Percentiles rank a stretch among this genome's conserved stretches.
phyloP scores from a whole-genome alignment of 1,140 invertebrate species.

The Drosophila melanogaster region DNA sequence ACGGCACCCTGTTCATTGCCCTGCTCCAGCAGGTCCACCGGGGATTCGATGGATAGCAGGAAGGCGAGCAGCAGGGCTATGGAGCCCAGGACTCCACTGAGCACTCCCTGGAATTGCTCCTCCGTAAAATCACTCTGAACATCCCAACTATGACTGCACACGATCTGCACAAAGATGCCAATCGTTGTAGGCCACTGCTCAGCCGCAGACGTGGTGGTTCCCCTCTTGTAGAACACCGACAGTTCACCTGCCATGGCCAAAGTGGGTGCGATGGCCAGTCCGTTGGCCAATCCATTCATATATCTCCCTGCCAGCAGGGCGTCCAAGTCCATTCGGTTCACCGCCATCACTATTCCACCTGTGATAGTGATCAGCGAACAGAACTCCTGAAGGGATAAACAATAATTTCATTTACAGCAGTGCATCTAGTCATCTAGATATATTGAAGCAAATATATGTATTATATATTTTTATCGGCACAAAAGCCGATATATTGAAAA shows the following conservation, averaged over 20 bases:
- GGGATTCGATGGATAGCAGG: slow-evolving; percentile 60
- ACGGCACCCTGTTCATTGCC: slow-evolving; percentile 60
- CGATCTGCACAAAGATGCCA: slow-evolving; percentile 68
- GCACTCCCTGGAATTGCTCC: slow-evolving; percentile 56
- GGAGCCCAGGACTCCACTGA: slow-evolving; percentile 46
- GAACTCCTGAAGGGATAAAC: slow-evolving; percentile 37
- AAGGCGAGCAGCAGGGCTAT: slow-evolving; percentile 48
- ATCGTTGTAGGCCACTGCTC: slow-evolving; percentile 56
- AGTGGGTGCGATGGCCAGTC: slow-evolving; percentile 49
- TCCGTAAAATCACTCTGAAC: slow-evolving; percentile 30
- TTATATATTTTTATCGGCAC: too few relatives aligned
- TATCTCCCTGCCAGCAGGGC: slow-evolving; percentile 56
- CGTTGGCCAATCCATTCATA: slow-evolving; percentile 66
- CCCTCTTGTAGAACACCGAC: slow-evolving; percentile 61
- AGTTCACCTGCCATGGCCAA: slow-evolving; percentile 59
- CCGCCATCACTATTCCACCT: slow-evolving; percentile 44
- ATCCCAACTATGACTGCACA: slow-evolving; percentile 44
- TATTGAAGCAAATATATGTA: too few relatives aligned
- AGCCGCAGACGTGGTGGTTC: slow-evolving; percentile 37
- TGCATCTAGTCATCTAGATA: too few relatives aligned
- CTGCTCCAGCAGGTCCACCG: slow-evolving; percentile 48
- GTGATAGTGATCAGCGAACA: slow-evolving; percentile 47
- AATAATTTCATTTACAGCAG: too few relatives aligned
- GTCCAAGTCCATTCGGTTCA: slow-evolving; percentile 5
- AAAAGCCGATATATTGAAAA: too few relatives aligned